phyloP scores from a whole-genome alignment of 2,888 invertebrate species.

The Dyspetes luteomarginatus region DNA sequence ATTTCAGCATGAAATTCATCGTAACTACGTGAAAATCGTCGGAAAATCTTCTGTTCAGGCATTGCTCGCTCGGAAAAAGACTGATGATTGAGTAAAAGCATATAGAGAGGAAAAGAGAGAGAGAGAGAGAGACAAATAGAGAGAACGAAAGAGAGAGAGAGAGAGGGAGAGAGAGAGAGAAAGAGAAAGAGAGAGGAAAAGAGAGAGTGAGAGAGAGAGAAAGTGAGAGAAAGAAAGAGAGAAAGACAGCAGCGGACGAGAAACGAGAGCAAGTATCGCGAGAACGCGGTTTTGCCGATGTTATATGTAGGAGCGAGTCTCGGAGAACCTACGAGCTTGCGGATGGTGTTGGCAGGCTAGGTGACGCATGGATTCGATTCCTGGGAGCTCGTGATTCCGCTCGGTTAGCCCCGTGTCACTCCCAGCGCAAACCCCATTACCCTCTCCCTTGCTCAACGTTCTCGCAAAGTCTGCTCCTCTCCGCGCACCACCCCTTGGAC shows the following conservation, averaged over 20 bases:
- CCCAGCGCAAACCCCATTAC: slow-evolving; percentile 83
- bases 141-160: neutral
- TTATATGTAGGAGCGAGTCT: slow-evolving; percentile 66
- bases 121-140: too few species aligned
- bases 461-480: neutral
- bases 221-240: slow-evolving; percentile 38
- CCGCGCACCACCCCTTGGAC: neutral
- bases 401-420: slow-evolving; percentile 83
- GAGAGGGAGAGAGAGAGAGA: slow-evolving; percentile 2
- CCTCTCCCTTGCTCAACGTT: slow-evolving; percentile 65
- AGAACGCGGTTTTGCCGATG: slow-evolving; percentile 33
- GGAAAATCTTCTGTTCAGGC: neutral
- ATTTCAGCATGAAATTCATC: too few species aligned
- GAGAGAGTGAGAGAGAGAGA: slow-evolving; percentile 28
- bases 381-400: slow-evolving; percentile 83
- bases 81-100: too few species aligned
- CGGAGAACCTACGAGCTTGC: slow-evolving; percentile 78
- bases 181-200: slow-evolving; percentile 5
- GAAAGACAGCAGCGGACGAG: slow-evolving; percentile 59
- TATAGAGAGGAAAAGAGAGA: too few species aligned
- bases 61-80: too few species aligned
- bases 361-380: slow-evolving; percentile 84
- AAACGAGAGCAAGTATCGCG: slow-evolving; percentile 65
- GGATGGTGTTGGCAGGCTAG: slow-evolving; percentile 83
- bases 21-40: neutral